Evolutionary conservation across 2,888 invertebrate species (phyloP).

Genomic region (Platypus cylindrus): DNA sequence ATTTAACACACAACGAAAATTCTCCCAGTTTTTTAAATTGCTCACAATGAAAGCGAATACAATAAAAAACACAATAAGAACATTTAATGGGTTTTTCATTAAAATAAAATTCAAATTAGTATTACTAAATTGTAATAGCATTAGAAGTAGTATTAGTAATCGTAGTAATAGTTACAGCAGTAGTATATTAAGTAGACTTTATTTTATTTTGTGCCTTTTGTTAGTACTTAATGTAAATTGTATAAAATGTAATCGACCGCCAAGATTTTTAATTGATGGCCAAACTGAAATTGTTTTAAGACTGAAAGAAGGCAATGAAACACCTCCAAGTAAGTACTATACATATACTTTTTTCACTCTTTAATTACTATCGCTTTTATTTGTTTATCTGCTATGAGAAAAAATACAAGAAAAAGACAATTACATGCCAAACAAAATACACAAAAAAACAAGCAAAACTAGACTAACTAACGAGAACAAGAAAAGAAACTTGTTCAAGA

Average conservation of each 20-base stretch:
- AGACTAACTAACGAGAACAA: constrained; percentile 1
- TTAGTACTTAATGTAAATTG: constrained; percentile 18
- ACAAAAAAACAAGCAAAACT: not conserved
- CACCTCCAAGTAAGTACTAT: constrained; percentile 61
- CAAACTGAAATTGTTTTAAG: constrained; percentile 85
- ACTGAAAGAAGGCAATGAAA: constrained; percentile 77
- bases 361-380: not conserved
- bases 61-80: constrained; percentile 21
- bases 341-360: not conserved
- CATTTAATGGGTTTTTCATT: constrained; percentile 24
- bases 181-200: no score
- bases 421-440: not conserved
- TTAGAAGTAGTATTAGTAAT: constrained; percentile 3
- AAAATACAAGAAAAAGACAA: no score
- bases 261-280: constrained; percentile 76
- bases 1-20: not conserved
- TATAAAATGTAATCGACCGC: constrained; percentile 56
- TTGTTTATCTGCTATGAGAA: no score
- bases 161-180: no score
- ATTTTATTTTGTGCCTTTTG: constrained; percentile 18
- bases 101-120: constrained; percentile 25
- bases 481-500: no score
- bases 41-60: no score
- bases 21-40: no score
- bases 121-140: constrained; percentile 1